phyloP scores from a whole-genome alignment of 2,888 invertebrate genomes.

The Lingula anatina region DNA sequence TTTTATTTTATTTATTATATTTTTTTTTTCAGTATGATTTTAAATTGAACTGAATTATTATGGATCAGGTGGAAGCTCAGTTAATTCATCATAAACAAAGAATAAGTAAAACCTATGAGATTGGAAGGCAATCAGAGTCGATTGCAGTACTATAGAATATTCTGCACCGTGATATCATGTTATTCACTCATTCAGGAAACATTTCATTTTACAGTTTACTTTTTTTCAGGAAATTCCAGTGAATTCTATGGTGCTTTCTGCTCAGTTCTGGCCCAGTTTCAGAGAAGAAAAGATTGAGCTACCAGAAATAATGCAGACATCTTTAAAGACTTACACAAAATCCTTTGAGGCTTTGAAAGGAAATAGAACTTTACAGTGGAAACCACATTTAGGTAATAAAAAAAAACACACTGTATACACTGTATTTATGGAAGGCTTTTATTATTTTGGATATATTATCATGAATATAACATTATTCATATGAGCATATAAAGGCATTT shows the following conservation, averaged over 20 bases:
- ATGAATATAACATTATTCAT: no score
- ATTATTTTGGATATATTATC: no score
- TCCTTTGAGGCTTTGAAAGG: constrained; percentile 80
- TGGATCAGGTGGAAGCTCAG: background rate
- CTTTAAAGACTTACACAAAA: constrained; percentile 80
- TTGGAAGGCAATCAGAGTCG: no score
- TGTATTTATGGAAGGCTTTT: no score
- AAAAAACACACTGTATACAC: background rate
- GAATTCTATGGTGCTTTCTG: constrained; percentile 87
- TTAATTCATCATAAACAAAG: background rate
- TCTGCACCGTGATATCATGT: no score
- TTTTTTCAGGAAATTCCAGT: constrained; percentile 60
- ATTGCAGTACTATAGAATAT: no score
- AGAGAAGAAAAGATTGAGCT: constrained; percentile 88
- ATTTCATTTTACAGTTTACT: no score
- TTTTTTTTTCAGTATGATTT: background rate
- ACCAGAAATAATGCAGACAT: constrained; percentile 72
- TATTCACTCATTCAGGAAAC: no score
- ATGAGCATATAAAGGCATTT: no score
- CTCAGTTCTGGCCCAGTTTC: constrained; percentile 97
- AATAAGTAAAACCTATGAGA: no score
- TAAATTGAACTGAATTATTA: background rate
- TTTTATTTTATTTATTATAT: background rate
- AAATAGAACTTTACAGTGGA: constrained; percentile 89
- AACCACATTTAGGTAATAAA: constrained; percentile 77